phyloP scores from a whole-genome alignment of 2,797 vertebrate species.

The Typhlichthys subterraneus region DNA sequence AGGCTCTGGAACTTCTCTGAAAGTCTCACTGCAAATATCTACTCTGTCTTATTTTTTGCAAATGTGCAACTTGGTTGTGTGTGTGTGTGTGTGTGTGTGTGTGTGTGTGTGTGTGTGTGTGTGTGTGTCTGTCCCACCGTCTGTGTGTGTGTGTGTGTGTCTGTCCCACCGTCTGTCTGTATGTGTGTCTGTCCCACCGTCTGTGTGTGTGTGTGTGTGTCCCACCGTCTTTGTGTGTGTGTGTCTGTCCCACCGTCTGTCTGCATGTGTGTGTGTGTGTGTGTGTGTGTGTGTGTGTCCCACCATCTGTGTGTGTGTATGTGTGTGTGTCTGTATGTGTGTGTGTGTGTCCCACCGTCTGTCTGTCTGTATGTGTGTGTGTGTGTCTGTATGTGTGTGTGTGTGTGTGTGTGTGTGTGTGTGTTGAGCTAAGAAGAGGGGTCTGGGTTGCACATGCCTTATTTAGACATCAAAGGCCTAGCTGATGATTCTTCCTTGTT shows the following conservation, averaged over 20 bases:
- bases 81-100: constrained; percentile 55
- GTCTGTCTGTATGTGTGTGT: constrained; percentile 12
- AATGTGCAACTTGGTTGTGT: no score
- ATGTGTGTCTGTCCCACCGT: constrained; percentile 12
- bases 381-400: constrained; percentile 21
- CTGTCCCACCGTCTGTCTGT: constrained; percentile 5
- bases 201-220: constrained; percentile 32
- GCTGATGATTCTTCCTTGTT: constrained; percentile 84
- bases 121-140: no score
- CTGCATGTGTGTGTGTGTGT: constrained; percentile 4
- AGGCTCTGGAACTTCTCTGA: constrained; percentile 71
- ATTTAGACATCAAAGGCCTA: constrained; percentile 89
- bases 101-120: constrained; percentile 17
- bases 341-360: constrained; percentile 34
- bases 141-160: constrained; percentile 11
- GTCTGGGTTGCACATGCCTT: constrained; percentile 86
- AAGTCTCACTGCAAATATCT: constrained; percentile 51
- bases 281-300: constrained; percentile 1
- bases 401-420: constrained; percentile 28
- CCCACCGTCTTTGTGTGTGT: constrained; percentile 17
- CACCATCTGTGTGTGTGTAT: neutral
- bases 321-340: neutral
- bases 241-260: constrained; percentile 21
- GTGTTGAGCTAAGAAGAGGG: constrained; percentile 53
- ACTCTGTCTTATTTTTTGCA: constrained; percentile 74